Evolutionary conservation across 2,797 vertebrate species (phyloP), one percentile per base, ranked within the genome.

Genomic region (Luscinia megarhynchos): DNA sequence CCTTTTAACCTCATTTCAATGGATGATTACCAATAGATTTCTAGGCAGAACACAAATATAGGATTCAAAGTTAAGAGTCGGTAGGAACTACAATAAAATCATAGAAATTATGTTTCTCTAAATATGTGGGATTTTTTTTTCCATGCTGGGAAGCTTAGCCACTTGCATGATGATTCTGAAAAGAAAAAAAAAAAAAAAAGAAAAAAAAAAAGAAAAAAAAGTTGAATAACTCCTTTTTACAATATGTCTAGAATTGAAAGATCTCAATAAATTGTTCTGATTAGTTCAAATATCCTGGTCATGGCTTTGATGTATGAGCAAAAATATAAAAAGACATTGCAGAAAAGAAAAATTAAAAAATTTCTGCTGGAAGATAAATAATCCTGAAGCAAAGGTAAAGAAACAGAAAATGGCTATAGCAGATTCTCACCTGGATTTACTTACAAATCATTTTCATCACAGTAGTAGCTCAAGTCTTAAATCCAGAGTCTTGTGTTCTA

Each of bases 181-280:
- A 43, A 30, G 0, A 30, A 4, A 1, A 8, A 0, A 26, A 4
- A 1, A 10, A 32, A 19, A 20, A 2, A 20, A 14, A 18, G 41
- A n/a, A n/a, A n/a, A 0, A 30, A 4, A 5, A 32, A 29, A 24
- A 2, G 12, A 13, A 27, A 3, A 18, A 34, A 30, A 12, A 58
- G 16, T 0, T 18, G 51, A 64, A 18, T 15, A 59, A 14, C 9
- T 41, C 34, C 2, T 58, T 76, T 83, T 22, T 58, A 15, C 2
- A 20, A 6, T 36, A 15, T 30, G 8, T 43, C 27, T 58, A 14
- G 5, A 43, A 46, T 53, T 70, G 11, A 12, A 74, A 87, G 22
- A 73, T 2, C 10, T 79, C 22, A 43, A 70, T 10, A 6, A 64
- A 23, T 55, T 87, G 4, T 62, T 83, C 21, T 29, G 15, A 63